Percentiles rank a stretch among this genome's conserved stretches.
Evolutionary conservation across 1,140 invertebrate species (phyloP).

Genomic region (Cydia amplana): DNA sequence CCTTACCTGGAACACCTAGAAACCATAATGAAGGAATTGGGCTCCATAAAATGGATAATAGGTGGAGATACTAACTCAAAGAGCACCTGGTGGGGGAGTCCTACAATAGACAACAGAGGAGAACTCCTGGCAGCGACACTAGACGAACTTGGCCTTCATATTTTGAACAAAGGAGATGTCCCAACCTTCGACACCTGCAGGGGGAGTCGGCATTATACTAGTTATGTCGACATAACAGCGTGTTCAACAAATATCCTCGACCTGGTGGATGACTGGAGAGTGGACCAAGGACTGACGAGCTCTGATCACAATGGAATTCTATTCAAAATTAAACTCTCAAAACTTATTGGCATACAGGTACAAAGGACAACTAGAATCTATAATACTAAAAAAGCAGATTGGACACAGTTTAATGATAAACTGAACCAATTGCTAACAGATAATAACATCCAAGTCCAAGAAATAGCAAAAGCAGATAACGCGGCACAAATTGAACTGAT

Average conservation of each 20-base stretch:
- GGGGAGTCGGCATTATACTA: not conserved
- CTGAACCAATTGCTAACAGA: not conserved
- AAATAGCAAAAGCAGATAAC: not conserved
- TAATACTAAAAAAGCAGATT: not conserved
- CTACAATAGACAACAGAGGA: too few relatives aligned
- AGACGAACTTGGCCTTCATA: slow-evolving; percentile 23
- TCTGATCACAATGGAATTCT: too few relatives aligned
- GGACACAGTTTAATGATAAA: not conserved
- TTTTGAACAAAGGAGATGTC: not conserved
- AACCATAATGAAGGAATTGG: too few relatives aligned
- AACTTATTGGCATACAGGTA: not conserved
- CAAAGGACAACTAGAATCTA: not conserved
- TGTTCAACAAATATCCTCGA: too few relatives aligned
- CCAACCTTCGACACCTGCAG: not conserved
- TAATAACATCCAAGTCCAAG: too few relatives aligned
- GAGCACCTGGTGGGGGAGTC: too few relatives aligned
- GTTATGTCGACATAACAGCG: too few relatives aligned
- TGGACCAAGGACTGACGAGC: too few relatives aligned
- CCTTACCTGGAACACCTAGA: too few relatives aligned
- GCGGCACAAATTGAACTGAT: not conserved
- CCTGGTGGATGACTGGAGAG: too few relatives aligned
- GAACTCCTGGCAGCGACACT: not conserved
- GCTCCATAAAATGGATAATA: too few relatives aligned
- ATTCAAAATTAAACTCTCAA: not conserved
- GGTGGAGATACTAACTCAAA: too few relatives aligned